Percentiles rank a stretch among this genome's conserved stretches.
Conservation (phyloP, 2,888 invertebrate genomes). For the Pharmacophagus antenor region DNA sequence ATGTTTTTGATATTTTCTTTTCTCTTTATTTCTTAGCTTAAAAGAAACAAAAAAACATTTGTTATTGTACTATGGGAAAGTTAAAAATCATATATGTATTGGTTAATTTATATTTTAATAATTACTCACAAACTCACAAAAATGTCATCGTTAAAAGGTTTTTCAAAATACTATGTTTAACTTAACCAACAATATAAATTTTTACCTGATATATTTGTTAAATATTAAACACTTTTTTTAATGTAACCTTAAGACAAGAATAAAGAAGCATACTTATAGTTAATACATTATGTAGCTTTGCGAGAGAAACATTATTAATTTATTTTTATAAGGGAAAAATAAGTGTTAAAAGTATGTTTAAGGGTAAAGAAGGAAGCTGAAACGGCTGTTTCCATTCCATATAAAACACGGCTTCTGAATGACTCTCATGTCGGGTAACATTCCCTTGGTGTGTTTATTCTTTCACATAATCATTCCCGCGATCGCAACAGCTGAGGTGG, state of each 20-base stretch:
- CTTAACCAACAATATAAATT: background rate
- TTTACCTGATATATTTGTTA: background rate
- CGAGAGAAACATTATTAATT: background rate
- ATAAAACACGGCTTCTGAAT: slow-evolving; percentile 47
- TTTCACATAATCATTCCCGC: slow-evolving; percentile 10
- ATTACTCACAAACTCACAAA: no score
- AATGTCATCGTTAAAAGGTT: background rate
- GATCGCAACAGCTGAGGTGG: slow-evolving; percentile 30
- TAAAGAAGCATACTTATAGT: background rate
- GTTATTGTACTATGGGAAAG: background rate
- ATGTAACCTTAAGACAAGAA: background rate
- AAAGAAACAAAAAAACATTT: no score
- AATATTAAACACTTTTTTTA: background rate
- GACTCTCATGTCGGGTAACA: slow-evolving; percentile 34
- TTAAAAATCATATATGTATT: background rate
- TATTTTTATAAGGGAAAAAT: background rate
- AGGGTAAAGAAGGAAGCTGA: background rate
- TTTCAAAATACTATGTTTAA: background rate
- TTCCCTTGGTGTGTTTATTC: slow-evolving; percentile 33
- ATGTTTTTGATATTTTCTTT: no score
- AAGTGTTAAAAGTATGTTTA: background rate
- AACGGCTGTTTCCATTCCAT: slow-evolving; percentile 46
- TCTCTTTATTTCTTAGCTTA: no score
- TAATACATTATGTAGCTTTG: background rate
- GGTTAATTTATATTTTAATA: background rate